A percentile compares a stretch with the other conserved stretches of the same genome.
Evolutionary conservation across 2,113 vertebrate genomes (phyloP).

Genomic region (Sminthopsis crassicaudata): DNA sequence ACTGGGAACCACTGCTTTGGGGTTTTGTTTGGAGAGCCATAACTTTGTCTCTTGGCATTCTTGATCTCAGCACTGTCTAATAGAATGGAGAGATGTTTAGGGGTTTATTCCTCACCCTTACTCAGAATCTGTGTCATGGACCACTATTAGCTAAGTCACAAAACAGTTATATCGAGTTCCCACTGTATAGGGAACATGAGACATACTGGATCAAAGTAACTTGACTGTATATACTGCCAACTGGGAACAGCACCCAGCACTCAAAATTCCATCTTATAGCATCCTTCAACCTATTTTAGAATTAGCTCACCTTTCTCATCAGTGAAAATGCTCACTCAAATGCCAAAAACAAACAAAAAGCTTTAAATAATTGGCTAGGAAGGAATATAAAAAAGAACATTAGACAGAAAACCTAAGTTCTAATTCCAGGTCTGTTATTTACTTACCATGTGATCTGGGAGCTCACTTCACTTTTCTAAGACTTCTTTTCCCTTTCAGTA

Average conservation of each 20-base stretch:
- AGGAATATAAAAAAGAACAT: conserved; percentile 21
- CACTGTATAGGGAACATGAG: conserved; percentile 47
- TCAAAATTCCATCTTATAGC: not conserved
- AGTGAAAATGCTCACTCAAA: conserved; percentile 13
- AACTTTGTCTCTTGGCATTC: conserved; percentile 68
- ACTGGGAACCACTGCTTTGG: conserved; percentile 64
- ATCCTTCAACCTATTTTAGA: conserved; percentile 11
- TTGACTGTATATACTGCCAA: not conserved
- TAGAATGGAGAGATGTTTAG: conserved; percentile 71
- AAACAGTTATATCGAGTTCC: conserved; percentile 37
- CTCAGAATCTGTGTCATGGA: conserved; percentile 21
- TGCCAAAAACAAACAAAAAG: conserved; percentile 11
- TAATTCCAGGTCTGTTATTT: not conserved
- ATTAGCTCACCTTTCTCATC: conserved; percentile 35
- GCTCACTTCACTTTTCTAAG: not conserved
- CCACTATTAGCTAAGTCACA: conserved; percentile 55
- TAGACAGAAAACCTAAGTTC: not conserved
- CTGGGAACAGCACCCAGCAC: not conserved
- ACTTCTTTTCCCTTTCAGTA: not conserved
- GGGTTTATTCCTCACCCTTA: conserved; percentile 45
- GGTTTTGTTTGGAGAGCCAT: conserved; percentile 62
- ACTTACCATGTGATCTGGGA: not conserved
- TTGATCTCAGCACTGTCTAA: conserved; percentile 45
- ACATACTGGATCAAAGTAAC: conserved; percentile 31
- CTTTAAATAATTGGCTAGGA: conserved; percentile 35